Percentiles rank a stretch among this genome's conserved stretches.
Evolutionary conservation across 2,113 vertebrate species (phyloP).

Genomic region (Callaeas wilsoni): DNA sequence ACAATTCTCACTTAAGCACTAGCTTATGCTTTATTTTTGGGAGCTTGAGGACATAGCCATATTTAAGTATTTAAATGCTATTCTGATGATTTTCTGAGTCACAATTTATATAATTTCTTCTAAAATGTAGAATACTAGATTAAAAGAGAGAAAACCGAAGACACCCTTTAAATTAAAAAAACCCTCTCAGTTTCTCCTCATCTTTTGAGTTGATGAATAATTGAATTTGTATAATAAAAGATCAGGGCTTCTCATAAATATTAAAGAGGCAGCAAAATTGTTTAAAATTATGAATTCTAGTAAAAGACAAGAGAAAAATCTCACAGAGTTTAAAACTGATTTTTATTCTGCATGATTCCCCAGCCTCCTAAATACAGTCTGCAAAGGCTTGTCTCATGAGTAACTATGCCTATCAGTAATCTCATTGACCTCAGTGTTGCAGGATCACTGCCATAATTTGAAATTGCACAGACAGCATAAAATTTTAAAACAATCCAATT

Average conservation of each 20-base stretch:
- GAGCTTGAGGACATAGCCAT: not conserved
- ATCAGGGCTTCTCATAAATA: not conserved
- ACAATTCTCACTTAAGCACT: not conserved
- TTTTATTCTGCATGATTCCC: not conserved
- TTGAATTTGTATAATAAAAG: not conserved
- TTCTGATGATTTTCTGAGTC: not conserved
- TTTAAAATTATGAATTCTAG: not conserved
- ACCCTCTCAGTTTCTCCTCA: not conserved
- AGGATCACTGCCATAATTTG: not conserved
- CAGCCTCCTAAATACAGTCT: not conserved
- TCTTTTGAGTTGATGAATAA: not conserved
- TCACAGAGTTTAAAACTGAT: not conserved
- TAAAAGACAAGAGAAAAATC: not conserved
- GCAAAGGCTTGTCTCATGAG: not conserved
- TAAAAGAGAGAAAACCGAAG: not conserved
- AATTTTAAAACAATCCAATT: conserved; percentile 14
- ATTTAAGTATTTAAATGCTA: not conserved
- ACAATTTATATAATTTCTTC: not conserved
- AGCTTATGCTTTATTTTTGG: not conserved
- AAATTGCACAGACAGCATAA: not conserved
- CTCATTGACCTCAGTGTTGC: not conserved
- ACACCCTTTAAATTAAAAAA: not conserved
- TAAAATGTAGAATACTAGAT: not conserved
- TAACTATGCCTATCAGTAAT: not conserved
- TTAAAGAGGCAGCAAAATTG: not conserved